Percentiles rank a stretch among this genome's conserved stretches.
These are phyloP conservation scores for Spialia ferax DNA, from an alignment of 2,888 invertebrate genomes.

Conservation along the genomic window DNA sequence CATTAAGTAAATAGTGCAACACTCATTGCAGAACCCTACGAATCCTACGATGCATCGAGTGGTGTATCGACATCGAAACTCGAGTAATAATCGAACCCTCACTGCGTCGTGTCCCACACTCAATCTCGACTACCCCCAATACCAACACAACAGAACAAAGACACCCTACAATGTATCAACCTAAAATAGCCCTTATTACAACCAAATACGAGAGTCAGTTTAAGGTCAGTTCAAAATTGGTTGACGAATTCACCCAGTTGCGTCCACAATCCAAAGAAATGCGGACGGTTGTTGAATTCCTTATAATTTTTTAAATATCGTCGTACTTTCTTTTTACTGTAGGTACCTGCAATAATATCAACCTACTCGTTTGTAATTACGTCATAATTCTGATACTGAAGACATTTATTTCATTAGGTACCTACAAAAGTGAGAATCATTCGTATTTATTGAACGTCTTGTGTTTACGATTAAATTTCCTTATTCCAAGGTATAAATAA, in stretches of 20 bases:
- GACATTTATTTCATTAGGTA: neutral
- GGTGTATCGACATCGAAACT: constrained; percentile 75
- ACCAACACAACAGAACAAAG: constrained; percentile 11
- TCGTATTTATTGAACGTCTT: constrained; percentile 13
- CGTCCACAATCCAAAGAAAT: constrained; percentile 80
- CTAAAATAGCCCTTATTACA: constrained; percentile 55
- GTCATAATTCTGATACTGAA: neutral
- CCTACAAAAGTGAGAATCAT: neutral
- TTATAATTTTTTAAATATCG: constrained; percentile 80
- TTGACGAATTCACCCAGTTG: constrained; percentile 62
- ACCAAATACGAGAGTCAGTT: constrained; percentile 43
- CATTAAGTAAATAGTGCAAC: no score
- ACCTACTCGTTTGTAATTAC: neutral
- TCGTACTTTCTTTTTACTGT: constrained; percentile 61
- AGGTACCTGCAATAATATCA: constrained; percentile 41
- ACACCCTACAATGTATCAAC: constrained; percentile 39
- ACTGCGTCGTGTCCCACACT: constrained; percentile 70
- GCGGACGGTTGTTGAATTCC: constrained; percentile 81
- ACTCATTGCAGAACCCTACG: constrained; percentile 43
- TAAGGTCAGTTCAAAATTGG: constrained; percentile 45
- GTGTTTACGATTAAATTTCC: constrained; percentile 29
- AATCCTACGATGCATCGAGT: constrained; percentile 78
- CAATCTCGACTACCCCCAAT: constrained; percentile 63
- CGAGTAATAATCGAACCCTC: constrained; percentile 80
- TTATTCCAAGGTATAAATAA: constrained; percentile 32